Evolutionary conservation across 2,113 vertebrate species (phyloP), one percentile per base, ranked within the genome.

Genomic region (Xiphias gladius): DNA sequence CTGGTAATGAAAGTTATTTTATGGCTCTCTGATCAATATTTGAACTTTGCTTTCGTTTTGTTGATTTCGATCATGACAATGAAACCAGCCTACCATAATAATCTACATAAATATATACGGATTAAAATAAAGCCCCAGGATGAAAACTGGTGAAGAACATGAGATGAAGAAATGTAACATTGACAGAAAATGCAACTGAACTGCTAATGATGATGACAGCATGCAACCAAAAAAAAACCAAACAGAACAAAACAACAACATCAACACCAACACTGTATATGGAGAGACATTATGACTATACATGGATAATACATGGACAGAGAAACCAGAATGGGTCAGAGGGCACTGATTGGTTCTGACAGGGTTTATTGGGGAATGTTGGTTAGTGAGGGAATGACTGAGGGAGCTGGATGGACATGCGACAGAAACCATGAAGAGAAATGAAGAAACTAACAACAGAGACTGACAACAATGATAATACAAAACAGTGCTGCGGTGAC

Each of bases 171-270:
- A 67, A 76, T 28, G 64, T 35, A 54, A 82, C 52, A 80, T 20
- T 43, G 37, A 79, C 50, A 83, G 41, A 79, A 71, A 73, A 67
- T 59, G 48, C 4, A 67, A 62, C 65, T 81, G 39, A 73, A 85
- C 84, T 52, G 30, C 90, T 90, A 90, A 93, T 87, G 91, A 96
- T 95, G 95, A 70, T 84, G 76, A 30, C 64, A 86, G 91, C 96
- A 96, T 97, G 96, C 94, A 90, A 92, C 64, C 48, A 93, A 83
- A 91, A 86, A 35, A 35, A 35, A 35, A n/a, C n/a, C n/a, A n/a
- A n/a, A n/a, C n/a, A n/a, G n/a, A n/a, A n/a, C n/a, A n/a, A n/a
- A n/a, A n/a, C n/a, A n/a, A n/a, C n/a, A 35, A 94, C 69, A 87
- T 3, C 14, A 91, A 94, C 6, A 83, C 71, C 62, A 66, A 65